These are phyloP conservation scores for Peucedramus taeniatus DNA, from an alignment of 2,113 vertebrate genomes.

Conservation along the genomic window DNA sequence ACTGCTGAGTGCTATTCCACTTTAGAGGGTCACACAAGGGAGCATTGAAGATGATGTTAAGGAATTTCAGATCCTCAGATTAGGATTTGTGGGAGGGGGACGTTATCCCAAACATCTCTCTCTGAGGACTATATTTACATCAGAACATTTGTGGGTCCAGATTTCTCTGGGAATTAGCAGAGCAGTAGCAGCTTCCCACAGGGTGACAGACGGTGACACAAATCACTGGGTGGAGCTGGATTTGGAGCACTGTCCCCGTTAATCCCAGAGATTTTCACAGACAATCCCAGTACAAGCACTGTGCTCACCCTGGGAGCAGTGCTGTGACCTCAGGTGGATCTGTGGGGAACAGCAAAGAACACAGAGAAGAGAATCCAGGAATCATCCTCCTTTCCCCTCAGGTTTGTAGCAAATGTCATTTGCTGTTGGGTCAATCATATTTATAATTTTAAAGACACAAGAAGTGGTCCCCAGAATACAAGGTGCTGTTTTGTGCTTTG, in stretches of 20 bases:
- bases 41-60: fast-evolving
- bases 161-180: not conserved
- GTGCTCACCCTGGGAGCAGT: not conserved
- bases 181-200: not conserved
- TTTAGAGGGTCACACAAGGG: not conserved
- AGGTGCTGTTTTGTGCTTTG: not conserved
- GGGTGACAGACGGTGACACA: not conserved
- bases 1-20: not conserved
- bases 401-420: not conserved
- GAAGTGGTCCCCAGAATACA: too few relatives aligned
- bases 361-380: not conserved
- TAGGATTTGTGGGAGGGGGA: not conserved
- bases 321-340: not conserved
- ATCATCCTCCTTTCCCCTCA: not conserved
- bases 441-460: not conserved
- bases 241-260: fast-evolving
- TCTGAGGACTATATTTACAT: not conserved
- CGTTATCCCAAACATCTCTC: too few relatives aligned
- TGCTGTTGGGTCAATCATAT: not conserved
- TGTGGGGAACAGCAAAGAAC: not conserved
- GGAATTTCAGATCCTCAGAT: not conserved
- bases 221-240: not conserved
- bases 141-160: not conserved
- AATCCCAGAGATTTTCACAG: not conserved
- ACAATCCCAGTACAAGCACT: not conserved